Percentiles rank a stretch among this genome's conserved stretches.
Evolutionary conservation across 2,113 vertebrate species (phyloP).

Genomic region (Tetrax tetrax): DNA sequence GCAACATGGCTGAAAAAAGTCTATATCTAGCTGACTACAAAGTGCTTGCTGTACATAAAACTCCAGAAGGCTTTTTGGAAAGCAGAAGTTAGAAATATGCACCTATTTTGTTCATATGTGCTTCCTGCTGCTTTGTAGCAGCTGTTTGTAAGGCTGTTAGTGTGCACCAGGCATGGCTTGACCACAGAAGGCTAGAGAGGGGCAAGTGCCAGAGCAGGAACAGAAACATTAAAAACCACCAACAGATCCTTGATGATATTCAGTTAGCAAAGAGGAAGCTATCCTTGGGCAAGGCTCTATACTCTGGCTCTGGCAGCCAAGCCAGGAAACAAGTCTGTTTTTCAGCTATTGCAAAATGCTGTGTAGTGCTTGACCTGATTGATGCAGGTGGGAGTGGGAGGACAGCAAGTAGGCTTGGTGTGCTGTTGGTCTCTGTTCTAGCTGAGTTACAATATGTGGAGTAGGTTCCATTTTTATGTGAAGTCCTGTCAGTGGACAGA

Average conservation of each 20-base stretch:
- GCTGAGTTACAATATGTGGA: not conserved
- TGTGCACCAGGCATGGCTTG: not conserved
- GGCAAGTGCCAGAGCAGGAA: not conserved
- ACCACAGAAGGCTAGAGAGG: not conserved
- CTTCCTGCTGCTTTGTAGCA: not conserved
- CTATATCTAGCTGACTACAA: not conserved
- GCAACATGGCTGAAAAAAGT: not conserved
- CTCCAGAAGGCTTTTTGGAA: not conserved
- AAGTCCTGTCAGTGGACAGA: not conserved
- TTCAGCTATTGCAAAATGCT: not conserved
- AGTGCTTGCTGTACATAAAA: not conserved
- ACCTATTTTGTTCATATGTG: not conserved
- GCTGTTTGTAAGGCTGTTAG: not conserved
- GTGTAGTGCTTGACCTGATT: not conserved
- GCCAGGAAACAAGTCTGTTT: not conserved
- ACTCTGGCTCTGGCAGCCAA: not conserved
- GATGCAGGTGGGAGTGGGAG: not conserved
- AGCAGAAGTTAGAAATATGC: not conserved
- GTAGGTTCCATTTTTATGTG: not conserved
- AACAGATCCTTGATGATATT: not conserved
- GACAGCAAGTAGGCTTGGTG: too few relatives aligned
- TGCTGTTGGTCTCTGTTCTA: not conserved
- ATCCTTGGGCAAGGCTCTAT: not conserved
- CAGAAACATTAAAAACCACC: not conserved
- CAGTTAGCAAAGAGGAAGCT: not conserved